Base-by-base conservation (phyloP, 2,888 invertebrate genomes). In the Dugesia japonica region DNA sequence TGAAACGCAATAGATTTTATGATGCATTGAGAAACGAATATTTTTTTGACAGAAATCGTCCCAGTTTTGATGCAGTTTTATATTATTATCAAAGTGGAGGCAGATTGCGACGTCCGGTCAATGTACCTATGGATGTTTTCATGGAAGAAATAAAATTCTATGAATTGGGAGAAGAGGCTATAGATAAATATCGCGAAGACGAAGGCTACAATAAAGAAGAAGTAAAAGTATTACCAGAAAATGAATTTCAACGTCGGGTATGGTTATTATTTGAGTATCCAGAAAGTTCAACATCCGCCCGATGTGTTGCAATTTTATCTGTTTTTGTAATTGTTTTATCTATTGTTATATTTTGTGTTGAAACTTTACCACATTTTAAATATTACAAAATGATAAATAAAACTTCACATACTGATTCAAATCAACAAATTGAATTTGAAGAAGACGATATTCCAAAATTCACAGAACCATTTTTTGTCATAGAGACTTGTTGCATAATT, bases 211-310 rank as follows among this genome's bases (percentile, higher is more conserved):
- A 94, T 87, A 94, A 94, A 87, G 95, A 97, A 86, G 94, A 95
- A 87, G 95, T 95, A 86, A 92, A 92, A 87, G 94, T 94, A 83
- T 89, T 97, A 87, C 97, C 95, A 83, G 90, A 91, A 86, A 92
- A 93, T 88, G 92, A 94, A 87, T 90, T 93, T 86, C 94, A 95
- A 87, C 90, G 93, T 86, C 92, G 93, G 88, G 91, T 97, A 86
- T 97, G 95, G 95, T 88, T 97, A 87, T 89, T 97, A 84, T 97
- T 97, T 88, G 97, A 97, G 88, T 95, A 97, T 87, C 97, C 97
- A 81, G 97, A 97, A 88, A 94, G 94, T 88, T 95, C 95, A 84
- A 94, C 94, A 87, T 92, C 93, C 85, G 97, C 97, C 83, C 90
- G 95, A 84, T 91, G 94, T 83, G 93, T 97, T 86, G 97, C 97